phyloP scores from a whole-genome alignment of 2,113 vertebrate species.

The Grammomys dolichurus region DNA sequence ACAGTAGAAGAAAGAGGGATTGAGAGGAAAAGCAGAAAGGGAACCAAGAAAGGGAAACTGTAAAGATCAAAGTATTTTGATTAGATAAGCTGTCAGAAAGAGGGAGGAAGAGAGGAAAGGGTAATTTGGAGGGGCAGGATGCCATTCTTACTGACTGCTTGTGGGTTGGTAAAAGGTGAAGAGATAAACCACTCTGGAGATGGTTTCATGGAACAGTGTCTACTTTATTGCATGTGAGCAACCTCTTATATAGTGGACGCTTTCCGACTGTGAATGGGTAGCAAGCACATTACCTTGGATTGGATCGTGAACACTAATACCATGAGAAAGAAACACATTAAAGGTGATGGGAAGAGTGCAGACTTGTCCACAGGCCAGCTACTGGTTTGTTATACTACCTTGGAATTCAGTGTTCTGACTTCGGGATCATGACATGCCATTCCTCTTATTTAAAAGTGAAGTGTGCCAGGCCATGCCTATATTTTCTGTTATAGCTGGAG shows the following conservation, averaged over 20 bases:
- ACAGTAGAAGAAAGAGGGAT: neutral
- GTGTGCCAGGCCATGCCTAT: neutral
- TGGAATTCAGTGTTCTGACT: neutral
- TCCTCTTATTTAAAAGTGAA: neutral
- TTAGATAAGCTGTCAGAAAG: neutral
- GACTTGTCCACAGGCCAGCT: neutral
- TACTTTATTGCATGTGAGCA: neutral
- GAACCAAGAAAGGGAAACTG: neutral
- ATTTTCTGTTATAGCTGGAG: neutral
- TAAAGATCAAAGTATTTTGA: too few species aligned
- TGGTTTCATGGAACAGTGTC: neutral
- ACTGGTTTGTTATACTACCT: neutral
- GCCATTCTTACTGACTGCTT: neutral
- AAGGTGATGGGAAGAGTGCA: neutral
- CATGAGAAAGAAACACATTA: neutral
- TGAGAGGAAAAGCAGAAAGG: neutral
- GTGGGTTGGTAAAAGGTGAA: neutral
- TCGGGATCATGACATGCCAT: neutral
- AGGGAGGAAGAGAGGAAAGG: neutral
- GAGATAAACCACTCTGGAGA: neutral
- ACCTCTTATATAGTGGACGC: neutral
- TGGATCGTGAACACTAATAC: neutral
- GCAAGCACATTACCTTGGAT: neutral
- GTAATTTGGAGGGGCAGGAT: neutral
- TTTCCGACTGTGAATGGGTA: neutral